A percentile compares a stretch with the other conserved stretches of the same genome.
phyloP scores from a whole-genome alignment of 2,888 invertebrate species.

The Machimus atricapillus region DNA sequence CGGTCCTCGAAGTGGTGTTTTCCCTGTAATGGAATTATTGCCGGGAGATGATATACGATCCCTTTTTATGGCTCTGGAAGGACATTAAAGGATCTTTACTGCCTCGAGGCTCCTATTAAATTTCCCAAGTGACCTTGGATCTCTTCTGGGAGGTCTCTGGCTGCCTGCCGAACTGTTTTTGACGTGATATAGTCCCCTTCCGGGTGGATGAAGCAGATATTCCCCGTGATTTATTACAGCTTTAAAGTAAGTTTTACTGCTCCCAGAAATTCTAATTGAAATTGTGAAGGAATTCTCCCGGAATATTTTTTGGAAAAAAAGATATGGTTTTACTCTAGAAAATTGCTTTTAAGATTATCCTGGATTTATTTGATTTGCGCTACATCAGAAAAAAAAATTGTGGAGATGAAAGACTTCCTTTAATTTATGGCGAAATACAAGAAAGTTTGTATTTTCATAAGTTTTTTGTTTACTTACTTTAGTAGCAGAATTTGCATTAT shows the following conservation, averaged over 20 bases:
- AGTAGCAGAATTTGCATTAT: neutral
- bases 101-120: conserved; percentile 11
- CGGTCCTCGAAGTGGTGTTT: neutral
- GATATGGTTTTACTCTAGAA: neutral
- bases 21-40: conserved; percentile 9
- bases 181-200: neutral
- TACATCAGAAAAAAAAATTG: neutral
- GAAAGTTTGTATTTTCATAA: neutral
- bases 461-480: neutral
- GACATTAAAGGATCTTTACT: conserved; percentile 25
- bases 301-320: neutral
- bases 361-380: neutral
- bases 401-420: neutral
- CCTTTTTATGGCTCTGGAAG: conserved; percentile 6
- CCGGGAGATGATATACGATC: conserved; percentile 15
- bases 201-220: neutral
- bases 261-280: neutral
- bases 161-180: neutral
- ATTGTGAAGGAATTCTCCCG: neutral
- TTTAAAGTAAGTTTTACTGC: conserved; percentile 31
- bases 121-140: conserved; percentile 31
- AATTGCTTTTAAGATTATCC: neutral
- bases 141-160: neutral
- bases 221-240: neutral
- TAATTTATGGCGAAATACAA: neutral